Evolutionary conservation across 2,888 invertebrate genomes (phyloP), one percentile per base, ranked within the genome.

Genomic region (Drosophila kuntzei): DNA sequence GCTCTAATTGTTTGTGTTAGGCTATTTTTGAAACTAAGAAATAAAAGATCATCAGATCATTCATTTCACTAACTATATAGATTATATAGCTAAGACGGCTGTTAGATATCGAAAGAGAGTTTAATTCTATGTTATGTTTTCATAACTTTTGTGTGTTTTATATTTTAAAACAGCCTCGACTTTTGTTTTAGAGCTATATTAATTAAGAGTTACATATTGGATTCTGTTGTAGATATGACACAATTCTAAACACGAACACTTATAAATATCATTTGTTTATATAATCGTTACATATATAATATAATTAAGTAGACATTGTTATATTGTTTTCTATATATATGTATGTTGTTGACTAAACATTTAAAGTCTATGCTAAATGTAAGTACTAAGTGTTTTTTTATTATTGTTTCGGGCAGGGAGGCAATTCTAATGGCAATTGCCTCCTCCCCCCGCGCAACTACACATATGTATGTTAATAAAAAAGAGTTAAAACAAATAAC

Each of bases 181-280:
- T 76, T 74, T 61, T 61, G n/a, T 34, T 27, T 39, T 47, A 72
- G 76, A 76, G 76, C 76, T 76, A 75, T 66, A 20, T 0, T 25
- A 46, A 9, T 63, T 58, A 36, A 63, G 63, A 60, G 65, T 71
- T 75, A 76, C 77, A 77, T 68, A 54, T 59, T 73, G 36, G 63
- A 65, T 59, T 64, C 47, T 25, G 43, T 50, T 80, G 62, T 75
- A 62, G 72, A 76, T 78, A 78, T 78, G 79, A 80, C 79, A 80
- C 79, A 79, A 79, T 71, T 54, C 79, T 79, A 79, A 76, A 76
- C 76, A 76, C 76, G 80, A 78, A 76, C 76, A 76, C 78, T 78
- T 78, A 74, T 59, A 41, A 46, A 51, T 64, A 57, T 60, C 49
- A 36, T 57, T 49, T 54, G 53, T 61, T 44, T 61, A 57, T 50